Conservation (phyloP, 2,888 invertebrate species). For the Dicranocentrus wangi region DNA sequence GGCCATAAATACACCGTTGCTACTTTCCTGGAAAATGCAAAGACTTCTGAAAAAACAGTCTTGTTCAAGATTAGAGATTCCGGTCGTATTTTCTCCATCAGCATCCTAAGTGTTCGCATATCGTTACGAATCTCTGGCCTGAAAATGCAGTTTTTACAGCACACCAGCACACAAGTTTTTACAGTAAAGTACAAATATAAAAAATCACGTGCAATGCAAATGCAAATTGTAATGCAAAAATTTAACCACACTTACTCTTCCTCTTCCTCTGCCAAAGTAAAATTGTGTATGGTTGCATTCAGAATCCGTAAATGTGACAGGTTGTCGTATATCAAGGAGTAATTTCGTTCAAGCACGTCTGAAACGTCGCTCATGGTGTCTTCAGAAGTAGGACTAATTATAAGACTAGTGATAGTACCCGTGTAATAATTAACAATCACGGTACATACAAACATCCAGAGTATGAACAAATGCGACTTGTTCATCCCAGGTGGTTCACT, state of each 20-base stretch:
- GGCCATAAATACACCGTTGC: neutral
- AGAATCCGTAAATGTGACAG: neutral
- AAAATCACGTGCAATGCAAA: too few species aligned
- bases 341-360: neutral
- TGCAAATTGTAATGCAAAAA: too few species aligned
- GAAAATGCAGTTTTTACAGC: neutral
- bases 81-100: neutral
- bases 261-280: neutral
- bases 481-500: neutral
- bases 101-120: neutral
- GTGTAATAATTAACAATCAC: constrained; percentile 19
- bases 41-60: neutral
- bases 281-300: constrained; percentile 6
- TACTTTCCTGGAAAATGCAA: neutral
- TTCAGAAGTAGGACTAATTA: constrained; percentile 22
- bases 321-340: constrained; percentile 19
- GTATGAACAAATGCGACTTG: neutral
- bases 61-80: neutral
- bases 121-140: neutral
- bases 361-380: neutral
- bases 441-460: constrained; percentile 14
- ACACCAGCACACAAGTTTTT: too few species aligned
- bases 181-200: too few species aligned
- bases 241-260: neutral
- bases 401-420: constrained; percentile 3